Evolutionary conservation across 2,888 invertebrate species (phyloP), one percentile per base, ranked within the genome.

Genomic region (Teinopalpus imperialis): DNA sequence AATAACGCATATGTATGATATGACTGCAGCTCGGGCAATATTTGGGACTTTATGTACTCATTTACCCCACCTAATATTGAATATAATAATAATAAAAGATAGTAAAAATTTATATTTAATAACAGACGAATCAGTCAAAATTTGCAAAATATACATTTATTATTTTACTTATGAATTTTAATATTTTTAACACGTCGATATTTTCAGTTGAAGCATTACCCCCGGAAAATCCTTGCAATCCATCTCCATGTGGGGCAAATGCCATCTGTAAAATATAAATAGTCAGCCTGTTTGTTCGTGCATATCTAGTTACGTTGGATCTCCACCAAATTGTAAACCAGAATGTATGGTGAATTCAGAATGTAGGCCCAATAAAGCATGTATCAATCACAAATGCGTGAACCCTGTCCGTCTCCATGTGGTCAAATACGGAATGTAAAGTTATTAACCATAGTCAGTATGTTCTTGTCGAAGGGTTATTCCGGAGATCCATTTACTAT

Each of bases 271-370:
- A 90, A 52, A 93, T 75, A 72, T 92, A 24, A 94, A 94, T 61
- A 89, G 82, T 34, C 92, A 93, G 73, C 93, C 93, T 0, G 91
- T 93, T 29, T 95, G 94, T 67, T 93, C 94, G 21, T 95, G 95
- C 66, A 77, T 93, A 35, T 86, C 91, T 4, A 90, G 90, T 60
- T 93, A 92, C 58, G 86, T 92, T 44, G 94, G 94, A 35, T 89
- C 90, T 52, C 93, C 93, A 30, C 93, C 91, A 31, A 87, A 85
- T 52, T 91, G 91, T 62, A 89, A 90, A 52, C 91, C 93, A 3
- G 93, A 93, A 74, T 93, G 93, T 66, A 85, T 91, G 7, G 83
- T 90, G 2, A 93, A 92, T 63, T 89, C 92, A 0, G 93, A 94
- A 61, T 94, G 94, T 69, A 86, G 89, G 44, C 69, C 87, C 13